These are phyloP conservation scores for Entomobrya multifasciata DNA, from an alignment of 2,888 invertebrate genomes.

Conservation along the genomic window DNA sequence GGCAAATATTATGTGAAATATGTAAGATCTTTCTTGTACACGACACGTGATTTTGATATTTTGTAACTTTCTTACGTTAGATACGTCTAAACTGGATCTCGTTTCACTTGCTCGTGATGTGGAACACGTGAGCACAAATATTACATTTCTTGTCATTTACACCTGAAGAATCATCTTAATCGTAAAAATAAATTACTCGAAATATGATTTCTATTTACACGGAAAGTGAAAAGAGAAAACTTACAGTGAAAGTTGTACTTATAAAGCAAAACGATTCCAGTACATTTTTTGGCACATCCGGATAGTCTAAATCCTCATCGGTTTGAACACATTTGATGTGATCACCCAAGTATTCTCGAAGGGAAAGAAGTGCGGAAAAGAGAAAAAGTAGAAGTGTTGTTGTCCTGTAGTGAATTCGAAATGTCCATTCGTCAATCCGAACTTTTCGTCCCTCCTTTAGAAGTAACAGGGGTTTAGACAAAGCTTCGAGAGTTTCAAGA, in stretches of 20 bases:
- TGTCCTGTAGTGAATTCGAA: conserved; percentile 76
- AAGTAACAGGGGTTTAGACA: conserved; percentile 50
- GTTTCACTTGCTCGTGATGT: too few relatives aligned
- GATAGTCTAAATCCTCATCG: conserved; percentile 74
- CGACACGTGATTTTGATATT: too few relatives aligned
- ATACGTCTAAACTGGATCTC: too few relatives aligned
- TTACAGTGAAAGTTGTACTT: conserved; percentile 78
- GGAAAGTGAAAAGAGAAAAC: conserved; percentile 24
- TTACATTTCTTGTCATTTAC: too few relatives aligned
- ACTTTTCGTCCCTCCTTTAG: conserved; percentile 66
- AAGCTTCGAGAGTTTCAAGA: conserved; percentile 33
- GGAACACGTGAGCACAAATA: too few relatives aligned
- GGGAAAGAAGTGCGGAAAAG: conserved; percentile 76
- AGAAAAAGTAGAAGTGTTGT: conserved; percentile 74
- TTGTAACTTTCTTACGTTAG: too few relatives aligned
- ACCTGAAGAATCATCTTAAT: too few relatives aligned
- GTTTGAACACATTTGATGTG: conserved; percentile 77
- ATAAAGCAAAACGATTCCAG: conserved; percentile 78
- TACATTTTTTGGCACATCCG: conserved; percentile 75
- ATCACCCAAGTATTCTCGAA: conserved; percentile 74
- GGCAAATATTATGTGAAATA: too few relatives aligned
- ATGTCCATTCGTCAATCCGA: conserved; percentile 77
- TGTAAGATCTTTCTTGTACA: too few relatives aligned
- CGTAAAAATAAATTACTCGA: too few relatives aligned
- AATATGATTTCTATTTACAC: too few relatives aligned